Base-by-base conservation (phyloP, 2,797 vertebrate genomes). In the Cirrhinus mrigala region DNA sequence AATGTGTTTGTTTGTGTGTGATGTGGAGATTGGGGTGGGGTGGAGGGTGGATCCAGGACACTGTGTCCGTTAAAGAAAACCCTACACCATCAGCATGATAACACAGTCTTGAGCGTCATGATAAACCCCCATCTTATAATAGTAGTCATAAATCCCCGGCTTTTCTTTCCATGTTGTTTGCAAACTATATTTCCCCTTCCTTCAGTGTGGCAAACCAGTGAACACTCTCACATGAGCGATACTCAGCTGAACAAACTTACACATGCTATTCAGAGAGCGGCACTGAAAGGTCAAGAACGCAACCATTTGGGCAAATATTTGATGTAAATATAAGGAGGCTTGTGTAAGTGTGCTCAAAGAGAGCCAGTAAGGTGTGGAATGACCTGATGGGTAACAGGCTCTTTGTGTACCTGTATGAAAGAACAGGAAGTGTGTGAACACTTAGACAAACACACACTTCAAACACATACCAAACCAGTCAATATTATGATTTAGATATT, bases 291-390 rank as follows among this genome's bases (percentile, higher is more conserved):
- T 64, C 70, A 37, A 10, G 50, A 84, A 33, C 27, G 18, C 11
- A 81, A 46, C 70, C n/a, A 58, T 82, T 50, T 82, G 60, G 33
- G 66, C 69, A 88, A 89, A 88, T 85, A 83, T 81, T 70, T 85
- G 46, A 83, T 83, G 40, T 78, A 76, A 40, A 74, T 76, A 84
- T 29, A 69, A 29, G 33, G 22, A 79, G 54, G 7, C 87, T 66
- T 12, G 29, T 66, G 29, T 18, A 66, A 33, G 64, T 66, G 64
- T 66, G 64, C 64, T 88, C 90, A 3, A 85, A 82, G 86, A 70
- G 85, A 86, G 86, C 88, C 84, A 80, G 68, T 84, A 90, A 83
- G 83, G 86, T 85, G 83, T 50, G 86, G 86, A 91, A 88, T 89
- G 86, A 37, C 16, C 62, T 18, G 15, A 29, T 7, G 48, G 9